phyloP scores from a whole-genome alignment of 1,140 invertebrate species.

The Pectinophora gossypiella region DNA sequence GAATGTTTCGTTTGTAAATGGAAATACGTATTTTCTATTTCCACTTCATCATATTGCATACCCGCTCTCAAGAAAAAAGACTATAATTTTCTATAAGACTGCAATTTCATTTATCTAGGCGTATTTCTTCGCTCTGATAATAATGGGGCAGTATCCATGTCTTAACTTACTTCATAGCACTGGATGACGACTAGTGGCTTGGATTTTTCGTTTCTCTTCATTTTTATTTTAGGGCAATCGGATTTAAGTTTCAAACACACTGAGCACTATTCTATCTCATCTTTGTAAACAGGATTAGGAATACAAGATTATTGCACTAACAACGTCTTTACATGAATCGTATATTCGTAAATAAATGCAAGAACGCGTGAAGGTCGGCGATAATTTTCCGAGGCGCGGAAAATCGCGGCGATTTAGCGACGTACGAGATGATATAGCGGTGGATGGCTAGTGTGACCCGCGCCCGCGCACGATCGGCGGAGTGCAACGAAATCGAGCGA shows the following conservation, averaged over 20 bases:
- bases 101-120: not conserved
- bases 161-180: slow-evolving; percentile 75
- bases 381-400: slow-evolving; percentile 47
- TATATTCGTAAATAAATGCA: slow-evolving; percentile 33
- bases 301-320: not conserved
- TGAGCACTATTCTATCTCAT: slow-evolving; percentile 1
- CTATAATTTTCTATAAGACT: too few relatives aligned
- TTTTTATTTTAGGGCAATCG: too few relatives aligned
- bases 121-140: slow-evolving; percentile 24
- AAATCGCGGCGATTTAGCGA: slow-evolving; percentile 27
- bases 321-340: not conserved
- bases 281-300: not conserved
- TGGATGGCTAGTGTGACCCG: slow-evolving; percentile 12
- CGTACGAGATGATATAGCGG: not conserved
- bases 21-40: too few relatives aligned
- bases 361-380: slow-evolving; percentile 55
- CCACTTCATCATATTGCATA: too few relatives aligned
- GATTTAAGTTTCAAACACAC: slow-evolving; percentile 11
- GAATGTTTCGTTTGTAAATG: too few relatives aligned
- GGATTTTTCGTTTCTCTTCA: slow-evolving; percentile 59
- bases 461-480: slow-evolving; percentile 19
- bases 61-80: too few relatives aligned
- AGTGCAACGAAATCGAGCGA: slow-evolving; percentile 22
- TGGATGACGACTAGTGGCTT: slow-evolving; percentile 73
- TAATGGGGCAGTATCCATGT: slow-evolving; percentile 19